A percentile compares a stretch with the other conserved stretches of the same genome.
Conservation (phyloP, 2,113 vertebrate genomes). For the Saccopteryx leptura region DNA sequence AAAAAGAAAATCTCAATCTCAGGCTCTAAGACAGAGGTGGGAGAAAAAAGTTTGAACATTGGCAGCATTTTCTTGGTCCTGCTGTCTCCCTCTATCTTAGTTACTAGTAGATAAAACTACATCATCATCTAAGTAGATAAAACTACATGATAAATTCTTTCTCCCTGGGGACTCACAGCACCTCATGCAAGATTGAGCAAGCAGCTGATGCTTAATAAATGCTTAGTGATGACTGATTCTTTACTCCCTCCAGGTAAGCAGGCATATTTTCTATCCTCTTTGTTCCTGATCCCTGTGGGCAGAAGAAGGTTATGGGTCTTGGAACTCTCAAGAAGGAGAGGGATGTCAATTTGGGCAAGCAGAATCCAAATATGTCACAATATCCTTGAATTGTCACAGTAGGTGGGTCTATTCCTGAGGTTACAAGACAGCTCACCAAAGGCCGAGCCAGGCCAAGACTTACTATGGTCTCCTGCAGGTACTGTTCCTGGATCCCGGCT, state of each 20-base stretch:
- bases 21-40: not conserved
- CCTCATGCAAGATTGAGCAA: not conserved
- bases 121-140: not conserved
- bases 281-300: not conserved
- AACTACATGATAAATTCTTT: not conserved
- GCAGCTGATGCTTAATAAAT: not conserved
- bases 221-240: not conserved
- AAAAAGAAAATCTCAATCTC: not conserved
- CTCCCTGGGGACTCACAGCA: not conserved
- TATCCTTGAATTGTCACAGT: not conserved
- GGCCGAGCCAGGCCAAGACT: not conserved
- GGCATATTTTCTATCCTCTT: not conserved
- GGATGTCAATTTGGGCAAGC: not conserved
- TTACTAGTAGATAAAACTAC: not conserved
- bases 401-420: not conserved
- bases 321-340: not conserved
- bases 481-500: constrained; percentile 92
- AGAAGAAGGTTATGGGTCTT: not conserved
- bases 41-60: not conserved
- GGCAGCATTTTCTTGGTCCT: not conserved
- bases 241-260: not conserved
- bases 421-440: rapidly evolving
- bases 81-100: not conserved
- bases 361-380: not conserved
- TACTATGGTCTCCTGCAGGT: constrained; percentile 94